Evolutionary conservation across 2,888 invertebrate species (phyloP).

Genomic region (Plagodis dolabraria): DNA sequence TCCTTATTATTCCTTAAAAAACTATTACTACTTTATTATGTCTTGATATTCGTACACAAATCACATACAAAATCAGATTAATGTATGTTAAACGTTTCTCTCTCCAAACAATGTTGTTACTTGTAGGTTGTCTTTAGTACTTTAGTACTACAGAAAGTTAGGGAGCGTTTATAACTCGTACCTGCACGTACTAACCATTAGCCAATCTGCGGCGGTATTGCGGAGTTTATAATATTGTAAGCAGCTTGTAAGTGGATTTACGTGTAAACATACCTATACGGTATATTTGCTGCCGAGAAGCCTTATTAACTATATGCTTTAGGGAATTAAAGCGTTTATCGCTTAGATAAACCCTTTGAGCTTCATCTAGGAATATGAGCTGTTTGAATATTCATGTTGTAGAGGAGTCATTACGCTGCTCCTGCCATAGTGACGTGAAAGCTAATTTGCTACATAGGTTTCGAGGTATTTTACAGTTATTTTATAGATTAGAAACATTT

Average conservation of each 20-base stretch:
- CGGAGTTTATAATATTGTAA: conserved; percentile 15
- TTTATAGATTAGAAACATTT: no score
- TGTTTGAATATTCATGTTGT: conserved; percentile 66
- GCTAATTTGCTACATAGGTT: conserved; percentile 46
- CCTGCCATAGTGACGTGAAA: conserved; percentile 57
- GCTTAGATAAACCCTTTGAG: conserved; percentile 63
- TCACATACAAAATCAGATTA: no score
- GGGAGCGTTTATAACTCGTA: conserved; percentile 15
- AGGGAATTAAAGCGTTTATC: conserved; percentile 57
- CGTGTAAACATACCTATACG: conserved; percentile 19
- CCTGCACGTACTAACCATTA: conserved; percentile 22
- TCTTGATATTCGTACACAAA: no score
- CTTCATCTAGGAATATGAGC: conserved; percentile 59
- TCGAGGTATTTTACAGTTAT: no score
- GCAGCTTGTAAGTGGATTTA: conserved; percentile 24
- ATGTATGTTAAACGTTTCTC: no score
- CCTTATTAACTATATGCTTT: conserved; percentile 48
- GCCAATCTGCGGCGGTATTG: conserved; percentile 10
- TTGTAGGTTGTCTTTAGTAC: no score
- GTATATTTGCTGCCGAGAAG: conserved; percentile 26
- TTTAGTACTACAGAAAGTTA: no score
- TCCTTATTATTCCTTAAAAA: no score
- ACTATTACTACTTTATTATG: no score
- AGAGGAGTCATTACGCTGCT: conserved; percentile 59
- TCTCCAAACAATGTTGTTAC: no score